phyloP scores from a whole-genome alignment of 2,888 invertebrate species.

The Lumbricus terrestris region DNA sequence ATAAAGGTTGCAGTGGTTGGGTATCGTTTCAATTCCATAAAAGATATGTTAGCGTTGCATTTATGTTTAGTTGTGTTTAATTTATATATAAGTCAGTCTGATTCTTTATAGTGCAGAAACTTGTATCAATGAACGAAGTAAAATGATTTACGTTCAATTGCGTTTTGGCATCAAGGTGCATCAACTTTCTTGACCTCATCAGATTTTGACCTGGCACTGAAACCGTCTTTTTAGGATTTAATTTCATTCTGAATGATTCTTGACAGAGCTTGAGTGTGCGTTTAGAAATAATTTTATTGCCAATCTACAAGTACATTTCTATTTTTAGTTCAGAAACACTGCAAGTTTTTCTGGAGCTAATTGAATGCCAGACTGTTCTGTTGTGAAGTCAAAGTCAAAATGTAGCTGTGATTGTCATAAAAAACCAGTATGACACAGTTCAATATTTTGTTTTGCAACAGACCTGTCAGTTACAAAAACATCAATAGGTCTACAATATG shows the following conservation, averaged over 20 bases:
- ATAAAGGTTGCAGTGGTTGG: neutral
- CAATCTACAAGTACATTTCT: neutral
- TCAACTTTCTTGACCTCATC: neutral
- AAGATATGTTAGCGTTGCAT: neutral
- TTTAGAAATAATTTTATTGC: neutral
- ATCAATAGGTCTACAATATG: neutral
- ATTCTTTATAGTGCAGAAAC: neutral
- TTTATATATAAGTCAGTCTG: neutral
- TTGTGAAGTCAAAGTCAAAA: too few relatives aligned
- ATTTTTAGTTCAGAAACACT: neutral
- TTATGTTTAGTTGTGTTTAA: neutral
- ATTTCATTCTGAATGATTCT: neutral
- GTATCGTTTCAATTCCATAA: neutral
- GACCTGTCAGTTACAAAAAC: neutral
- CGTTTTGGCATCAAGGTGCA: neutral
- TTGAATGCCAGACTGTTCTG: too few relatives aligned
- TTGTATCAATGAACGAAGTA: neutral
- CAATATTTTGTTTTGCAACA: neutral
- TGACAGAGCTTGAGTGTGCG: neutral
- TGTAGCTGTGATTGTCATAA: neutral
- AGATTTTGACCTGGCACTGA: neutral
- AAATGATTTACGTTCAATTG: neutral
- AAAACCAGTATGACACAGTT: neutral
- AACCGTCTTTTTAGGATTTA: neutral
- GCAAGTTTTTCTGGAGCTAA: too few relatives aligned